phyloP scores from a whole-genome alignment of 2,797 vertebrate genomes.

The Galaxias olidus region DNA sequence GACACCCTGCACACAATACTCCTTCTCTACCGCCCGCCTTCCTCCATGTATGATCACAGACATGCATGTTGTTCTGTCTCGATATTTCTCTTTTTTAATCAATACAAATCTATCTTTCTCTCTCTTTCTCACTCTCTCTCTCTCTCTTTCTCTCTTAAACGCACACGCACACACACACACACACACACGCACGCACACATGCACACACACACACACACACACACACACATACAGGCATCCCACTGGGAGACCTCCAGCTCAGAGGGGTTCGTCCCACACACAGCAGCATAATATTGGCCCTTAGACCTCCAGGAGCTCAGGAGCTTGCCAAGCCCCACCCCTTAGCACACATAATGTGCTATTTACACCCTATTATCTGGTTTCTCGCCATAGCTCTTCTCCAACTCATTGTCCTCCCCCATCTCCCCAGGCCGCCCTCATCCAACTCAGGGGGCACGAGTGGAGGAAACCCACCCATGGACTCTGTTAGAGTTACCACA shows the following conservation, averaged over 20 bases:
- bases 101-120: no score
- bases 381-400: neutral
- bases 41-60: no score
- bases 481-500: conserved; percentile 38
- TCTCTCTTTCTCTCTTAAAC: neutral
- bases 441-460: conserved; percentile 31
- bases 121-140: neutral
- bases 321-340: conserved; percentile 18
- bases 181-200: no score
- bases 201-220: conserved; percentile 1
- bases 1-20: neutral
- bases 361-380: conserved; percentile 7
- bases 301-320: no score
- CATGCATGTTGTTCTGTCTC: no score
- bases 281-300: no score
- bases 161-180: neutral
- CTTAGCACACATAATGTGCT: neutral
- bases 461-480: conserved; percentile 45
- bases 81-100: no score
- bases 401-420: conserved; percentile 21
- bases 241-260: no score
- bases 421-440: neutral
- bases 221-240: neutral
- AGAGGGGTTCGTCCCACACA: no score
- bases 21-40: no score